A percentile compares a stretch with the other conserved stretches of the same genome.
Conservation (phyloP, 2,888 invertebrate genomes). For the Microctonus brassicae region DNA sequence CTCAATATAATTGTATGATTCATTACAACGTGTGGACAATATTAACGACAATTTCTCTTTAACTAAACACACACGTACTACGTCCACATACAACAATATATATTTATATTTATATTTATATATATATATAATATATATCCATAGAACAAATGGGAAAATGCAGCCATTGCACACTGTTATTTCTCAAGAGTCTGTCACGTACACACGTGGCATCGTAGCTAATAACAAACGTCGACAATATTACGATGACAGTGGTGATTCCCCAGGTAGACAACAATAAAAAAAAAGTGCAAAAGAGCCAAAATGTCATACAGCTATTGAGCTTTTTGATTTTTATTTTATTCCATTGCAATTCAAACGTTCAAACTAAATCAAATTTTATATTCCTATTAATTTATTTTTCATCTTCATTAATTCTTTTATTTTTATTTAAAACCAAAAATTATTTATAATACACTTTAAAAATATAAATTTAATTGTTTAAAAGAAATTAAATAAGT, state of each 20-base stretch:
- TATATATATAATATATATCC: not conserved
- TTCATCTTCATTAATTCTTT: not conserved
- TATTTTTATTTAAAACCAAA: too few relatives aligned
- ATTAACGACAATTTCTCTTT: not conserved
- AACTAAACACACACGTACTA: not conserved
- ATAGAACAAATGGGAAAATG: too few relatives aligned
- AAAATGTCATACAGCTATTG: too few relatives aligned
- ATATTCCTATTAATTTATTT: not conserved
- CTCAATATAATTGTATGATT: too few relatives aligned
- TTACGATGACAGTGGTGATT: constrained; percentile 2
- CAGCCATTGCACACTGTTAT: not conserved
- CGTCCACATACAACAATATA: too few relatives aligned
- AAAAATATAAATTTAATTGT: not conserved
- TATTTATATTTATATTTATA: not conserved
- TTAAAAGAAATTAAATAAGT: constrained; percentile 1
- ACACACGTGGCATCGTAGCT: constrained; percentile 32
- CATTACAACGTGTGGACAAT: too few relatives aligned
- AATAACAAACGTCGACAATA: constrained; percentile 18
- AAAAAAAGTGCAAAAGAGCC: not conserved
- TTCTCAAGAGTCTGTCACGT: constrained; percentile 27
- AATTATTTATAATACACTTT: too few relatives aligned
- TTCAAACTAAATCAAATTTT: too few relatives aligned
- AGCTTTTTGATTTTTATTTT: not conserved
- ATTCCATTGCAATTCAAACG: not conserved
- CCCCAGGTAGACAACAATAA: not conserved